Evolutionary conservation across 2,888 invertebrate genomes (phyloP), one percentile per base, ranked within the genome.

Genomic region (Blomia tropicalis): DNA sequence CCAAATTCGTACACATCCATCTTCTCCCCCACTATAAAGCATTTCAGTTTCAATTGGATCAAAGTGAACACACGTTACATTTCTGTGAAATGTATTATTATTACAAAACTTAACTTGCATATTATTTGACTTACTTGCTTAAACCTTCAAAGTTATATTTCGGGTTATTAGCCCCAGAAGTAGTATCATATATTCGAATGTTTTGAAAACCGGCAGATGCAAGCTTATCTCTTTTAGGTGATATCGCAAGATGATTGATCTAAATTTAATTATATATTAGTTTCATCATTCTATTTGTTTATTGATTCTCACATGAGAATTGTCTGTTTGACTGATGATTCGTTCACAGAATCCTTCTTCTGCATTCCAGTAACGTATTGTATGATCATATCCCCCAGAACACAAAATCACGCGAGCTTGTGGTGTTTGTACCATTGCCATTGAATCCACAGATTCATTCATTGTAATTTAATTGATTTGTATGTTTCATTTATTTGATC

Each of bases 11-110:
- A 89, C 90, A 63, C 85, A 84, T 71, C 85, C 72, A 70, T 79
- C 79, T 77, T 96, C 96, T 27, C 95, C 91, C 17, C 92, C 93
- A 0, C 93, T 91, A 73, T 83, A 98, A 93, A 98, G 95, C 93
- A n/a, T n/a, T n/a, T n/a, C 95, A 98, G 70, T 83, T 83, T 0
- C 87, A 86, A 70, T 86, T 83, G 73, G 83, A 79, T 87, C 78
- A 74, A 91, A 92, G 4, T 91, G 91, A 65, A 92, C 80, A 64
- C 85, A 81, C 0, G 90, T 87, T 0, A 92, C 84, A 76, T 91
- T 91, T 29, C 56, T 56, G 17, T 36, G 2, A 22, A 54, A n/a
- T 11, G 17, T 11, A 54, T 54, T 27, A 22, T 7, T 54, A 22
- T 7, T 4, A 5, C 4, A 54, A 54, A 47, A 30, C 7, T 25